Conservation (phyloP, 2,797 vertebrate genomes). For the Amniataba percoides region DNA sequence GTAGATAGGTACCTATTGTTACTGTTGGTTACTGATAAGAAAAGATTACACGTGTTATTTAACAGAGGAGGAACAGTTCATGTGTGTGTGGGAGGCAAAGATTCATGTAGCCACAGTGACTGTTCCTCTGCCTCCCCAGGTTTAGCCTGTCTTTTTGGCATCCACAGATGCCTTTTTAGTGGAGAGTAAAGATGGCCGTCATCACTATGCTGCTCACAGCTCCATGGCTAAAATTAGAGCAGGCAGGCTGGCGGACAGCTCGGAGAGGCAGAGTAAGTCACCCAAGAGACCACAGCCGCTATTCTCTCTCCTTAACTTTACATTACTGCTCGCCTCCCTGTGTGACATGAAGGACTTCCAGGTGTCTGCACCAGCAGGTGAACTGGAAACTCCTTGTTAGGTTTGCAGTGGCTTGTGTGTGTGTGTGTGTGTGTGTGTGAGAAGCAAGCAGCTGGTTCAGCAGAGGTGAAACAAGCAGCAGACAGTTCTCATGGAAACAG, state of each 20-base stretch:
- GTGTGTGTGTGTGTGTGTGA: too few species aligned
- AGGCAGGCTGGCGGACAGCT: constrained; percentile 66
- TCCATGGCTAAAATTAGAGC: constrained; percentile 86
- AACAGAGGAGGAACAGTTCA: background rate
- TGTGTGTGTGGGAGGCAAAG: constrained; percentile 17
- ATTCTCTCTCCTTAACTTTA: constrained; percentile 53
- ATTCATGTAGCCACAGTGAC: constrained; percentile 43
- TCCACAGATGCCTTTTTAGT: constrained; percentile 75
- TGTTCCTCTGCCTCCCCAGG: constrained; percentile 41
- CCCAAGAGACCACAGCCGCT: constrained; percentile 59
- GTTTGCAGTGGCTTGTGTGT: constrained; percentile 2
- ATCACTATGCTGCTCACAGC: constrained; percentile 84
- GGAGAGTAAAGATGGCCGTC: constrained; percentile 85
- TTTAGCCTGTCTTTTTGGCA: constrained; percentile 65
- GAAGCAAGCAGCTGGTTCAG: constrained; percentile 42
- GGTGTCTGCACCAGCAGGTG: constrained; percentile 24
- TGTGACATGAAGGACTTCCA: constrained; percentile 9
- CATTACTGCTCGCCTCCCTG: constrained; percentile 11
- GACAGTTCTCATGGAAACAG: constrained; percentile 75
- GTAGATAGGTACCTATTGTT: background rate
- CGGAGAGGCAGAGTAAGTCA: constrained; percentile 64
- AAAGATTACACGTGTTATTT: background rate
- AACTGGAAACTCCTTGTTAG: constrained; percentile 12
- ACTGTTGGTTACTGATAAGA: constrained; percentile 3
- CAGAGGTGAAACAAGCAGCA: constrained; percentile 57